Evolutionary conservation across 2,113 vertebrate species (phyloP), one percentile per base, ranked within the genome.

Genomic region (Plectropomus leopardus): DNA sequence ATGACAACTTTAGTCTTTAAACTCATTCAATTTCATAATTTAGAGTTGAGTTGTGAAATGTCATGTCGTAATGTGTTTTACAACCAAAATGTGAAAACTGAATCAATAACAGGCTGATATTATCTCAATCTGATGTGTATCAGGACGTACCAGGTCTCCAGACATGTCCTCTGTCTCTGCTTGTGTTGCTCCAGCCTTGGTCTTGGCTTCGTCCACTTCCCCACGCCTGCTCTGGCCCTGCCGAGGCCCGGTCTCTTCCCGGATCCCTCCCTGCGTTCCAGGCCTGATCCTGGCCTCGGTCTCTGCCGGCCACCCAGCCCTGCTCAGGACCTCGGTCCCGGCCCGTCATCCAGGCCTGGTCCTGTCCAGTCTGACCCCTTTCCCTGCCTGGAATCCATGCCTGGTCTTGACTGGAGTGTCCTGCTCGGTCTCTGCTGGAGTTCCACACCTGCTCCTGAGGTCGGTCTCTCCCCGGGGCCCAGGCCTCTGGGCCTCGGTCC

Each of bases 131-230:
- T 54, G 5, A 24, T 15, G 26, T 16, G 7, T 55, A 0, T 28
- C 19, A 28, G 26, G 7, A 2, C 16, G 21, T 73, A 92, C 92
- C 92, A 3, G 89, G 91, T 67, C 88, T 91, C 89, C 88, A 90
- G 21, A 91, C 23, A 3, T 82, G 76, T 10, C 45, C 87, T 55
- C 91, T 13, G 32, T 89, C 86, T 19, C 78, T 64, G 80, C 54
- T 60, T 0, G 72, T 23, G 60, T 60, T 42, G 57, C 80, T 89
- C 87, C 90, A 91, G 30, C 3, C 21, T 14, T 74, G 84, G 16
- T 88, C 88, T 40, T 82, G 79, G 24, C 60, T 72, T 32, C 19
- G 68, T 8, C 65, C 59, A 1, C 45, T 50, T 7, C 82, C 75
- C 87, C 88, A 89, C 3, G 10, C 55, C 55, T 65, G 87, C 36